Conservation (phyloP, 2,797 vertebrate species). For the Rhinophrynus dorsalis region DNA sequence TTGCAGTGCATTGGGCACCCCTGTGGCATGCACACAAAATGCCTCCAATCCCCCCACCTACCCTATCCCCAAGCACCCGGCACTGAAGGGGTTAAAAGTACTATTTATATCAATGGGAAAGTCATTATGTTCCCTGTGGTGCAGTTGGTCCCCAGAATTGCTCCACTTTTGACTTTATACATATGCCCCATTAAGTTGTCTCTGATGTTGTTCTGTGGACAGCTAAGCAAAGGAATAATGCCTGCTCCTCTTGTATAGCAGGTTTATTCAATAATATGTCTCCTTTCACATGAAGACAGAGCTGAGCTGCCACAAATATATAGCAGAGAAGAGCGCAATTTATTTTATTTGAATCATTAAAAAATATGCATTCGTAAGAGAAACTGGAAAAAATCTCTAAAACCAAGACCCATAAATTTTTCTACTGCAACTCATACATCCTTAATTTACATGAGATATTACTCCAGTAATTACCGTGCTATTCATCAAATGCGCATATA, state of each 20-base stretch:
- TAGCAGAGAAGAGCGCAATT: background rate
- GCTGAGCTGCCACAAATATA: slow-evolving; percentile 1
- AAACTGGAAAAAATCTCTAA: slow-evolving; percentile 34
- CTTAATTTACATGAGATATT: background rate
- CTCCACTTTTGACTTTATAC: too few relatives aligned
- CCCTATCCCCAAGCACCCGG: too few relatives aligned
- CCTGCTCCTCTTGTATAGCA: background rate
- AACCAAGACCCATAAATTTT: slow-evolving; percentile 13
- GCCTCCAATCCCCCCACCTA: too few relatives aligned
- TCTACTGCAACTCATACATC: slow-evolving; percentile 11
- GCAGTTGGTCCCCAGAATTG: too few relatives aligned
- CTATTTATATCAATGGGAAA: too few relatives aligned
- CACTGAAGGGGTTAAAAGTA: too few relatives aligned
- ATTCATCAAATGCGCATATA: slow-evolving; percentile 25
- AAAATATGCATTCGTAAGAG: slow-evolving; percentile 38
- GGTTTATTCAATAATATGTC: slow-evolving; percentile 13
- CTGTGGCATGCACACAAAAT: too few relatives aligned
- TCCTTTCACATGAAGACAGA: background rate
- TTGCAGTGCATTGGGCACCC: too few relatives aligned
- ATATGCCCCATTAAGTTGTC: too few relatives aligned
- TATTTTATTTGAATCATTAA: slow-evolving; percentile 9
- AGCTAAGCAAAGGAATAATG: background rate
- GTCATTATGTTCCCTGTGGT: too few relatives aligned
- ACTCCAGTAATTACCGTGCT: slow-evolving; percentile 21
- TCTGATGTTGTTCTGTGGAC: background rate